Base-by-base conservation (phyloP, 2,888 invertebrate species). In the Cheiracanthium punctorium region DNA sequence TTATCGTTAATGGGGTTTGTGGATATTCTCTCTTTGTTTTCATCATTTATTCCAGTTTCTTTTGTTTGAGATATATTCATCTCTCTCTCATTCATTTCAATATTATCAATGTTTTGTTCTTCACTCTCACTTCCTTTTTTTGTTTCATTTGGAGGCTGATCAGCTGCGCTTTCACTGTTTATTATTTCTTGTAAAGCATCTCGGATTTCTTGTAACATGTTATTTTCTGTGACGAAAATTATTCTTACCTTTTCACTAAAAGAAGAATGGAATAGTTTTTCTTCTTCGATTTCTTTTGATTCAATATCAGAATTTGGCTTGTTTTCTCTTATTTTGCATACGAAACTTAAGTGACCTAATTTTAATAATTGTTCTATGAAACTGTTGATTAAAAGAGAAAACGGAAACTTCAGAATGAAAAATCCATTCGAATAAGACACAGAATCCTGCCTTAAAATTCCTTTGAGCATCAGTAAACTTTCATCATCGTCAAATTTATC, bases 341-440 rank as follows among this genome's bases (percentile, higher is more conserved):
- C 69, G 52, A 85, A 85, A 28, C 37, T 85, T 8, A 79, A 69
- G 12, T 85, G 52, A 14, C 84, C 84, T 7, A 85, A 37, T n/a
- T 69, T 69, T 2, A 74, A 64, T 17, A 85, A 48, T 2, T 70
- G 32, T 28, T 79, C 79, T 5, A 85, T 48, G 4, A 70, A 73
- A 24, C 10, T 69, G 24, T 74, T 74, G 5, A 28, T 79, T 64
- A 85, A 20, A 10, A 85, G 30, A 12, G 52, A 72, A 64, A 85
- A 85, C 0, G 84, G 74, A 74, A 85, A 80, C 37, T 74, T 48
- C 2, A 67, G 77, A 28, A 85, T 74, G 70, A 85, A 85, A 29
- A 85, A 85, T 10, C 84, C 84, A 14, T 52, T 85, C 2, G 84
- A 73, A 24, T 85, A 85, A n/a, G 84, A 85, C 41, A 85, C 84